Evolutionary conservation across 2,888 invertebrate genomes (phyloP), one percentile per base, ranked within the genome.

Genomic region (Laothoe populi): DNA sequence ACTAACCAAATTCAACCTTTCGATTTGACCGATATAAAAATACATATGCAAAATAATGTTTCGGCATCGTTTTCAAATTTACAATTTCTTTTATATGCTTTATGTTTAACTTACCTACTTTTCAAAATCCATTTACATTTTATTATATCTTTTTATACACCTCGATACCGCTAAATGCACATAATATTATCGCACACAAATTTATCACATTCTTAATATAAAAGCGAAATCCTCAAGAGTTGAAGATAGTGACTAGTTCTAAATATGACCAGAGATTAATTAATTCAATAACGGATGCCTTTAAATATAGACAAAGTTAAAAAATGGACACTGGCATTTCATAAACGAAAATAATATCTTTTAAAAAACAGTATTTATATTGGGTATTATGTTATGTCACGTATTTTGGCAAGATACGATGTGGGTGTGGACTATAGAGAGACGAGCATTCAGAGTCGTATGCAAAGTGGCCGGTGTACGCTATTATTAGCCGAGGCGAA

Each of bases 341-440:
- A 46, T 64, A 66, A 71, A 76, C 61, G 70, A 69, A 71, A 67
- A 78, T 72, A 74, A 73, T 66, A 77, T 74, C 65, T 64, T 73
- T 60, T 11, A 19, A 44, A 31, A 35, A 19, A 65, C 64, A 69
- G 70, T 77, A 66, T 76, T n/a, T n/a, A n/a, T n/a, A n/a, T n/a
- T n/a, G n/a, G n/a, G n/a, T n/a, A n/a, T n/a, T n/a, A n/a, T n/a
- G n/a, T n/a, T n/a, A 76, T 82, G 80, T 84, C 79, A 83, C 78
- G 76, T 78, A 75, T 76, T 78, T 78, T 85, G 90, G 90, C 90
- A 90, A 90, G 89, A 88, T 78, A 75, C 60, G 66, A 69, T 71
- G 64, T 63, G 70, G 66, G 63, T 87, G n/a, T n/a, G n/a, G n/a
- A n/a, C n/a, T n/a, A n/a, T n/a, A 90, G 89, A 89, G 90, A 90